Conservation (phyloP, 2,888 invertebrate genomes). For the Apantesis nais region DNA sequence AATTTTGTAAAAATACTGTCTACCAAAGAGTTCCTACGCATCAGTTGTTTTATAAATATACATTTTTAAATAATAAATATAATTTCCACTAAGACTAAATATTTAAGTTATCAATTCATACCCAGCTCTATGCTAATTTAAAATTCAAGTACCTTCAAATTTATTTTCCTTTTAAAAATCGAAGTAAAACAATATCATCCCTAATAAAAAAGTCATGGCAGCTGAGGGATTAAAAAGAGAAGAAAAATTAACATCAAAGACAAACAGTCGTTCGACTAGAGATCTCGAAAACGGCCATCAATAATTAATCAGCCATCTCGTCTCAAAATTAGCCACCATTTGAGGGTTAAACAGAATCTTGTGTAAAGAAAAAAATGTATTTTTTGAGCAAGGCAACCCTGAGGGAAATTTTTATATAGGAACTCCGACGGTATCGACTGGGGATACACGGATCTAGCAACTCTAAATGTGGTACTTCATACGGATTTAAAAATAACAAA, state of each 20-base stretch:
- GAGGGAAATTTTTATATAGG: constrained; percentile 82
- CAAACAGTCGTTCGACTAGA: constrained; percentile 68
- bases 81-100: not conserved
- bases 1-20: no score
- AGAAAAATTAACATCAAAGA: constrained; percentile 77
- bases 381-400: constrained; percentile 67
- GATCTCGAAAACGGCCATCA: constrained; percentile 75
- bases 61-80: no score
- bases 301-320: constrained; percentile 82
- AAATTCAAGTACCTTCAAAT: constrained; percentile 3
- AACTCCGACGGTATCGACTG: constrained; percentile 67
- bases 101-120: not conserved
- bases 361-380: constrained; percentile 68
- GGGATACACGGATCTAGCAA: constrained; percentile 42
- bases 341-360: constrained; percentile 75
- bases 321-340: constrained; percentile 80
- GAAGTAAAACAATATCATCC: constrained; percentile 59
- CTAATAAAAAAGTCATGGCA: constrained; percentile 67
- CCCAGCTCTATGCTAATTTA: constrained; percentile 1
- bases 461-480: constrained; percentile 47
- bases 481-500: not conserved
- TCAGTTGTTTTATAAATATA: no score
- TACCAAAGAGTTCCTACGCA: no score
- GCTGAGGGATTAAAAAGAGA: constrained; percentile 65
- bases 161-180: constrained; percentile 26